Evolutionary conservation across 1,140 invertebrate species (phyloP).

Genomic region (Scaptomyza montana): DNA sequence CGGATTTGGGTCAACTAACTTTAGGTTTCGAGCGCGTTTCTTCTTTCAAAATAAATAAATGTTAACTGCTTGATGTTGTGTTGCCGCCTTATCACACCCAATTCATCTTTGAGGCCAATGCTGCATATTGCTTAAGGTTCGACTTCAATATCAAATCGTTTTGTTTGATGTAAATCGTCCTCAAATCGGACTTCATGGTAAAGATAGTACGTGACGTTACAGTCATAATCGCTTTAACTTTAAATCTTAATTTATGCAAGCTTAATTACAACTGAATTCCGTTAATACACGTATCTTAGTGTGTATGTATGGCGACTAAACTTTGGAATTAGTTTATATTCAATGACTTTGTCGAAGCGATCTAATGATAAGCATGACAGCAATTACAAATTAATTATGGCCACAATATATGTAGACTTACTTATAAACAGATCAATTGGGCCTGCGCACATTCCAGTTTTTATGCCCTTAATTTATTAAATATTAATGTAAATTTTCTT

Average conservation of each 20-base stretch:
- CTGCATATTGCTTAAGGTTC: conserved; percentile 33
- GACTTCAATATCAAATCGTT: conserved; percentile 37
- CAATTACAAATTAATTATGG: conserved; percentile 45
- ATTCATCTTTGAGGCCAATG: conserved; percentile 52
- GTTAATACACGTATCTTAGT: conserved; percentile 40
- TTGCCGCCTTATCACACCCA: conserved; percentile 34
- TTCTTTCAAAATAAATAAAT: conserved; percentile 6
- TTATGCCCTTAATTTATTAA: background rate
- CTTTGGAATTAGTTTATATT: conserved; percentile 54
- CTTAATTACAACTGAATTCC: conserved; percentile 68
- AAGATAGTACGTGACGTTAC: conserved; percentile 68
- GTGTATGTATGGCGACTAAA: conserved; percentile 32
- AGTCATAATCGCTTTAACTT: conserved; percentile 52
- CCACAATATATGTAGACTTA: conserved; percentile 16
- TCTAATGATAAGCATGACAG: conserved; percentile 34
- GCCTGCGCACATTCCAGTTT: conserved; percentile 9
- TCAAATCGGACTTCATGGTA: conserved; percentile 67
- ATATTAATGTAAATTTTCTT: background rate
- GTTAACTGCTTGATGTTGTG: background rate
- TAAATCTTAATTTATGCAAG: conserved; percentile 75
- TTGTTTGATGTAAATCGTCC: conserved; percentile 18
- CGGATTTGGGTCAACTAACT: conserved; percentile 21
- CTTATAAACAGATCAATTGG: conserved; percentile 33
- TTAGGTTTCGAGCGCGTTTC: background rate
- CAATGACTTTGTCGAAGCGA: conserved; percentile 56